Base-by-base conservation (phyloP, 2,113 vertebrate species). In the Myrmecobius fasciatus region DNA sequence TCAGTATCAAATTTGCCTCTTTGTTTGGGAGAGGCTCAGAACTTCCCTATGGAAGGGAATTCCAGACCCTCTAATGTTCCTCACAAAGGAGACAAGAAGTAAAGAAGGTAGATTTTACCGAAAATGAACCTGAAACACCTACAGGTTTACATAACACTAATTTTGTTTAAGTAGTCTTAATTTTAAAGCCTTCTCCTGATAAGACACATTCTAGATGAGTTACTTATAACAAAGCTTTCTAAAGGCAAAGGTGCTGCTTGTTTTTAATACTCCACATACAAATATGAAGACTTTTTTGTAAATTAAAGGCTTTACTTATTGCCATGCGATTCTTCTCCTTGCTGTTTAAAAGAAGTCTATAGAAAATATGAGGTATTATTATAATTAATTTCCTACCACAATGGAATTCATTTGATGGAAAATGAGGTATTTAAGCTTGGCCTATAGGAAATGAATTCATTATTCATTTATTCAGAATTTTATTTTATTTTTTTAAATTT, bases 171-270 rank as follows among this genome's bases (percentile, higher is more conserved):
- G 24, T 53, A 54, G 89, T 91, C 60, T 90, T 52, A 6, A 54
- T 54, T 94, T 92, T 52, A 91, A 52, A 91, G 67, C 28, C 54
- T 31, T 97, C 90, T 11, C 31, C 36, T 94, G 90, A 49, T 47
- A 51, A 56, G 88, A 12, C 26, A 51, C 51, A n/a, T 51, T 54
- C 51, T 36, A 53, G 95, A 95, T 88, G 52, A 60, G 12, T 43
- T 47, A 90, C 36, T 75, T 75, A n/a, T 75, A n/a, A 20, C 36
- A n/a, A 75, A 75, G 17, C 67, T 36, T 67, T 67, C 60, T 31
- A 36, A 67, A 67, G 31, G 31, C 12, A 36, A 75, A n/a, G 14
- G 67, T 75, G 17, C 67, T 75, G 20, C n/a, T 67, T 46, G 43
- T 48, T 89, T 91, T 92, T n/a, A 11, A 43, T 95, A 43, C 52